These are phyloP conservation scores for Argyrosomus japonicus DNA, from an alignment of 2,113 vertebrate genomes.

Conservation along the genomic window DNA sequence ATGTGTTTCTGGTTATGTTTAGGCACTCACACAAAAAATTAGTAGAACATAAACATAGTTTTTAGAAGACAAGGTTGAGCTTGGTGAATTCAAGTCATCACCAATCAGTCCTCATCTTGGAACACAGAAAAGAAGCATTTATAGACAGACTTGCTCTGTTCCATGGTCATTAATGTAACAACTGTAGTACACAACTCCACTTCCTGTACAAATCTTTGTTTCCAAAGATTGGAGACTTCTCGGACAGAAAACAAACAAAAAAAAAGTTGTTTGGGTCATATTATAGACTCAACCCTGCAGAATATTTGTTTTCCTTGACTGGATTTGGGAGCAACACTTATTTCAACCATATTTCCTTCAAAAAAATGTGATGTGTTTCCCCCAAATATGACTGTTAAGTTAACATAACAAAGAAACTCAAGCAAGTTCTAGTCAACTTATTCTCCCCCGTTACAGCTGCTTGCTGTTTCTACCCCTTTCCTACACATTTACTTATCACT, in stretches of 20 bases:
- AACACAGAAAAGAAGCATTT: not conserved
- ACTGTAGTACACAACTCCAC: not conserved
- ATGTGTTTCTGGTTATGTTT: not conserved
- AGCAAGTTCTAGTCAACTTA: constrained; percentile 24
- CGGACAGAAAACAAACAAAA: no score
- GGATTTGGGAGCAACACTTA: not conserved
- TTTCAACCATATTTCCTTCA: not conserved
- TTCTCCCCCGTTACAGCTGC: constrained; percentile 35
- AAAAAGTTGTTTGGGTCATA: not conserved
- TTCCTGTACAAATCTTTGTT: not conserved
- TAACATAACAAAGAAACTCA: constrained; percentile 43
- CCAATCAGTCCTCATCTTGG: not conserved
- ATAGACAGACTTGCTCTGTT: not conserved
- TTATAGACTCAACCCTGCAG: not conserved
- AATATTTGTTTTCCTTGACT: not conserved
- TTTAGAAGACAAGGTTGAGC: not conserved
- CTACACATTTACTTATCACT: not conserved
- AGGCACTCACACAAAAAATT: not conserved
- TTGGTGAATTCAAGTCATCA: not conserved
- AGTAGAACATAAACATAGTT: not conserved
- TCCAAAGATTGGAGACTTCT: not conserved
- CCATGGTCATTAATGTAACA: not conserved
- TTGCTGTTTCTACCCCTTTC: constrained; percentile 30
- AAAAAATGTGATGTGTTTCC: constrained; percentile 4
- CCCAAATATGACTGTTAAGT: constrained; percentile 8